phyloP scores from a whole-genome alignment of 2,797 vertebrate genomes.

The Anguilla obscura region DNA sequence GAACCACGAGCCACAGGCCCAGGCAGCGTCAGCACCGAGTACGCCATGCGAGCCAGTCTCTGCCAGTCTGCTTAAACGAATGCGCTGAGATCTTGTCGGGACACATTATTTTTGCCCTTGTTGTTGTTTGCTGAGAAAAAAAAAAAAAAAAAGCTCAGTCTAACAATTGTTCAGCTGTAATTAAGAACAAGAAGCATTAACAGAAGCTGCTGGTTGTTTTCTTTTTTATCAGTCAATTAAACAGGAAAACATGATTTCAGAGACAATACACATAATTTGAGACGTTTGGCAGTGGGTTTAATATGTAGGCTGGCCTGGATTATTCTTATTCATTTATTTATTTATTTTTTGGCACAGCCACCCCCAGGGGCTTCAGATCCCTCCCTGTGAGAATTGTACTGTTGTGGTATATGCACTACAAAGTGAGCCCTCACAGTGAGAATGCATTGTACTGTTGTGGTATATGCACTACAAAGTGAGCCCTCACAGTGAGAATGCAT shows the following conservation, averaged over 20 bases:
- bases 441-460: too few relatives aligned
- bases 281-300: neutral
- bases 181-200: neutral
- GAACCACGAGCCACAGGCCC: neutral
- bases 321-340: too few relatives aligned
- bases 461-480: too few relatives aligned
- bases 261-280: neutral
- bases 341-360: neutral
- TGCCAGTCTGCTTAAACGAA: neutral
- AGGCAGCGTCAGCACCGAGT: neutral
- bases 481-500: too few relatives aligned
- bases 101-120: neutral
- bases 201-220: neutral
- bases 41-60: neutral
- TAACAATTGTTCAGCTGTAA: neutral
- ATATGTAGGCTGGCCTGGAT: neutral
- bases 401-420: neutral
- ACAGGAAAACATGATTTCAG: neutral
- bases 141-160: neutral
- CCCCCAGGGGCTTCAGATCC: too few relatives aligned
- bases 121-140: neutral
- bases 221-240: neutral
- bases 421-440: too few relatives aligned
- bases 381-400: neutral
- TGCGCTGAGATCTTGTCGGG: neutral